Conservation (phyloP, 1,140 invertebrate genomes). For the Drosophila eugracilis region DNA sequence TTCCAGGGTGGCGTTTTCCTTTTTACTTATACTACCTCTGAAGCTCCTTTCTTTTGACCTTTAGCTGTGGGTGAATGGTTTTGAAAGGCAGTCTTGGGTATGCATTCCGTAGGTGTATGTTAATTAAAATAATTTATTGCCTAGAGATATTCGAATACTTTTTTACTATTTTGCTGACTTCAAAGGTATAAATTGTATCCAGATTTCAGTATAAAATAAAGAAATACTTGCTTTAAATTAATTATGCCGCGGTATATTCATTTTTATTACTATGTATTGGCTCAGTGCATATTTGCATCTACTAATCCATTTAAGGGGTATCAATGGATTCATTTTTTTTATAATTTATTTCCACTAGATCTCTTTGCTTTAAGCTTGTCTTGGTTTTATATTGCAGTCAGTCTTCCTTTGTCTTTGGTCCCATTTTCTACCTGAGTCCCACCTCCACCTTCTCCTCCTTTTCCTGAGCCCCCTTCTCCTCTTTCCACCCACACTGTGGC, state of each 20-base stretch:
- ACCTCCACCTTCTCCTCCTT: not conserved
- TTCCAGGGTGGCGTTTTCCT: constrained; percentile 14
- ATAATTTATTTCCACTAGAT: not conserved
- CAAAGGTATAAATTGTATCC: too few relatives aligned
- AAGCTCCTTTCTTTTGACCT: not conserved
- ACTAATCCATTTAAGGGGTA: constrained; percentile 12
- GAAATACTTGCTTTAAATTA: too few relatives aligned
- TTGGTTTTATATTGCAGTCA: constrained; percentile 70
- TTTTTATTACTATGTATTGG: not conserved
- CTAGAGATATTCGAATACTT: too few relatives aligned
- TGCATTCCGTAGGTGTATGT: too few relatives aligned
- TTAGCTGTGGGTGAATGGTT: not conserved
- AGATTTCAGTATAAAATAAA: too few relatives aligned
- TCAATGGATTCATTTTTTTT: constrained; percentile 4
- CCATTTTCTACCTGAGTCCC: constrained; percentile 19
- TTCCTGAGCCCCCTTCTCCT: constrained; percentile 1
- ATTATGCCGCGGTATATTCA: not conserved
- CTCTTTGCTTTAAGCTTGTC: constrained; percentile 11
- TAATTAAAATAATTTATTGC: too few relatives aligned
- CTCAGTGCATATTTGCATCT: not conserved
- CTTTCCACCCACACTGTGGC: constrained; percentile 22
- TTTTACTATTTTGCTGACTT: too few relatives aligned
- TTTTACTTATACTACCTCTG: not conserved
- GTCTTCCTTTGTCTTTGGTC: constrained; percentile 50
- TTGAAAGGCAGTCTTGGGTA: constrained; percentile 1